Evolutionary conservation across 2,888 invertebrate genomes (phyloP), one percentile per base, ranked within the genome.

Genomic region (Eristalis arbustorum): DNA sequence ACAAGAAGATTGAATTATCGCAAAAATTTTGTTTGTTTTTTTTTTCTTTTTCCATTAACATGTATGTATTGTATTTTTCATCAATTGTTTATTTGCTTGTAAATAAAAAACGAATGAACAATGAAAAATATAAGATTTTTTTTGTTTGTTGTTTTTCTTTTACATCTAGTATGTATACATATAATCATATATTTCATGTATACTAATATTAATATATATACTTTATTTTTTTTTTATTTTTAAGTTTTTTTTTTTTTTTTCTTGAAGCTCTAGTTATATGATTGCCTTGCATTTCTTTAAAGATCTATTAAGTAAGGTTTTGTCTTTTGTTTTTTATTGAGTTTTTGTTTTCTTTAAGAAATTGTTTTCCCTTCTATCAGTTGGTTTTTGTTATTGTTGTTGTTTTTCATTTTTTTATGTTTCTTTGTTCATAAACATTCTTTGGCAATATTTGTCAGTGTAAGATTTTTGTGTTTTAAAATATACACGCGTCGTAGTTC

Each of bases 151-250:
- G 88, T 31, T 31, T 31, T 31, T 79, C 71, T 64, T 88, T 57
- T 78, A 88, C 88, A 89, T 90, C 89, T 90, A 89, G 25, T 88
- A 84, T 82, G 72, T 81, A 62, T 78, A 67, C 72, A 79, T 89
- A 84, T 80, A 79, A 81, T 81, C 73, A 88, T 88, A 84, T 88
- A 78, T 82, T 92, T 91, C 92, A 84, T 92, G 92, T 93, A 93
- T 93, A 94, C 91, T 91, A 91, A 92, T 93, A 93, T 92, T 92
- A 92, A 93, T 92, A 84, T 82, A 92, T 91, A 74, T 77, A 68
- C 68, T 93, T 49, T 74, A 93, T 94, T 94, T 93, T 92, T 93
- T 92, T 92, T 92, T 92, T 92, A 90, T 56, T 74, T 62, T 92
- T 93, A 93, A 49, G 31, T 34, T 64, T 74, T 73, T 75, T 84